phyloP scores from a whole-genome alignment of 2,797 vertebrate species.

The Australoheros facetus region DNA sequence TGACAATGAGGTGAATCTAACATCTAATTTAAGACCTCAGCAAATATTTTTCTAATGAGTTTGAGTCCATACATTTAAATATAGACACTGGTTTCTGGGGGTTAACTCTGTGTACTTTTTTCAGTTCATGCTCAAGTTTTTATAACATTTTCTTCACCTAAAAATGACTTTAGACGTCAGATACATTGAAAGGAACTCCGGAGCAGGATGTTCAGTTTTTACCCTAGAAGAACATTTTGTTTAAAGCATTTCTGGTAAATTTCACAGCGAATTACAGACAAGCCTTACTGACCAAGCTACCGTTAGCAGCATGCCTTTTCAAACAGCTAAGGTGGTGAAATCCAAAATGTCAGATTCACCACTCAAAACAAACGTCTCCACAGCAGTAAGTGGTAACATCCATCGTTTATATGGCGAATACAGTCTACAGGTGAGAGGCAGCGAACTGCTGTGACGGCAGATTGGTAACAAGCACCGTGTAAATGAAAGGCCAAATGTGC shows the following conservation, averaged over 20 bases:
- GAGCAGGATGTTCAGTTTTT: background rate
- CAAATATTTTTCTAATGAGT: background rate
- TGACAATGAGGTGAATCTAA: too few species aligned
- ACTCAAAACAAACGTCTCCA: background rate
- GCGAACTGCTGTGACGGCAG: background rate
- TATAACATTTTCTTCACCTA: too few species aligned
- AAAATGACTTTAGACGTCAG: background rate
- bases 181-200: background rate
- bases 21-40: background rate
- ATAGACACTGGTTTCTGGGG: too few species aligned
- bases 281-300: background rate
- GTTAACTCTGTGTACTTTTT: background rate
- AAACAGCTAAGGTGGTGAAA: rapidly evolving
- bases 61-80: background rate
- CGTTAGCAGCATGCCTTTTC: background rate
- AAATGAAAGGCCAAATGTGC: background rate
- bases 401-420: background rate
- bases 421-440: background rate
- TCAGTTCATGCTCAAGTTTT: background rate
- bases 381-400: background rate
- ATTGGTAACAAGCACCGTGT: rapidly evolving
- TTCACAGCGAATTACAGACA: background rate
- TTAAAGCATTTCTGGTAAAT: background rate
- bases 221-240: background rate
- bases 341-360: background rate